These are phyloP conservation scores for Sebastes elongatus DNA, from an alignment of 2,797 vertebrate species.

Conservation along the genomic window DNA sequence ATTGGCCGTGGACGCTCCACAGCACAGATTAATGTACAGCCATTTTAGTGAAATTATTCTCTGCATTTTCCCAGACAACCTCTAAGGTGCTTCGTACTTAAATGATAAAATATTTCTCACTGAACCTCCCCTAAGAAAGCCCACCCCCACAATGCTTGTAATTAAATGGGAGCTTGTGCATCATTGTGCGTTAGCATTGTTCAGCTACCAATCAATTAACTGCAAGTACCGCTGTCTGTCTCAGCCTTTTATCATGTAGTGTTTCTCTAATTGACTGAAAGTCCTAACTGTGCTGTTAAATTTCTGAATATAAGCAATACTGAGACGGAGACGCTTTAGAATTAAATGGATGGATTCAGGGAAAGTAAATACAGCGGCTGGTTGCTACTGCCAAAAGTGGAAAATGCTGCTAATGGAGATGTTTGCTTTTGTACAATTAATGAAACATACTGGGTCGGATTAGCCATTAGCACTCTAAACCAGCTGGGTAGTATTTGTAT, in stretches of 20 bases:
- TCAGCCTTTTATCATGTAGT: conserved; percentile 45
- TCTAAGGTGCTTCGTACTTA: conserved; percentile 1
- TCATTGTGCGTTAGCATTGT: conserved; percentile 44
- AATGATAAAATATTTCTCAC: conserved; percentile 16
- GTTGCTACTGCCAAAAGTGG: neutral
- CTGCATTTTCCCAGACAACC: conserved; percentile 5
- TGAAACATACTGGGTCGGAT: neutral
- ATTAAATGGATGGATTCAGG: conserved; percentile 25
- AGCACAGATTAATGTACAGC: neutral
- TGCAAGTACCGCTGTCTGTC: conserved; percentile 33
- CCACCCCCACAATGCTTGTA: conserved; percentile 20
- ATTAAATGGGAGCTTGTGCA: conserved; percentile 55
- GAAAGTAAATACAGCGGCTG: neutral
- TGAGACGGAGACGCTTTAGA: conserved; percentile 7
- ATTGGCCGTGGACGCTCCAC: neutral
- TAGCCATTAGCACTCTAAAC: neutral
- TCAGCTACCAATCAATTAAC: conserved; percentile 58
- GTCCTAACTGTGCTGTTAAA: conserved; percentile 25
- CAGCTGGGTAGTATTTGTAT: neutral
- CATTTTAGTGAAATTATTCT: conserved; percentile 19
- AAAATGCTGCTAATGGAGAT: neutral
- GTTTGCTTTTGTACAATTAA: neutral
- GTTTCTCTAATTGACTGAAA: conserved; percentile 49
- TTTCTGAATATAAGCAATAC: conserved; percentile 16
- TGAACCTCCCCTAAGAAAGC: neutral